A percentile compares a stretch with the other conserved stretches of the same genome.
phyloP scores from a whole-genome alignment of 53 echinoderm and acorn worm genomes.

The Pentamera pediparva region DNA sequence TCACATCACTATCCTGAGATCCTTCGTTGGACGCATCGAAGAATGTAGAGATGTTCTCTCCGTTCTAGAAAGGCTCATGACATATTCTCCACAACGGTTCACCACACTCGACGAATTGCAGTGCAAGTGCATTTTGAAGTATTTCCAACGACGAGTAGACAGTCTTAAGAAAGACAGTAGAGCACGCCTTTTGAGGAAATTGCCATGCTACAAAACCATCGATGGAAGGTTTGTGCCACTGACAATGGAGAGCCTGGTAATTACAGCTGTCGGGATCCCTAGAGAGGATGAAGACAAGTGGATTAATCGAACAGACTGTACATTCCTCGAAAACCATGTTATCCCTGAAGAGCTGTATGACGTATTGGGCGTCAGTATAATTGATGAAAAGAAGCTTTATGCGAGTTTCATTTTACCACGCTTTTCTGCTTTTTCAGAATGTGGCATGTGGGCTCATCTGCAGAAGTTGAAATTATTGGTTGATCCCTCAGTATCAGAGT shows the following conservation, averaged over 20 bases:
- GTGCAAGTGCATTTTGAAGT: not conserved
- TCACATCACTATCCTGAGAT: too few relatives aligned
- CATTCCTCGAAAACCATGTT: not conserved
- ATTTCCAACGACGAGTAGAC: not conserved
- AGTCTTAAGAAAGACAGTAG: not conserved
- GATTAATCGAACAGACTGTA: not conserved
- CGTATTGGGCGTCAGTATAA: not conserved
- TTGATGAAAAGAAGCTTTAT: not conserved
- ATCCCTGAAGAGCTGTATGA: not conserved
- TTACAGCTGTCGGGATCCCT: not conserved
- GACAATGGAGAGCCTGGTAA: not conserved
- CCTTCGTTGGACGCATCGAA: too few relatives aligned
- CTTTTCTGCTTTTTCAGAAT: not conserved
- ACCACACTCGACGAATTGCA: not conserved
- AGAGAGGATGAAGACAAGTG: not conserved
- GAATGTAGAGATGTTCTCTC: not conserved
- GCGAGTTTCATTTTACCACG: not conserved
- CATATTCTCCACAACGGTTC: not conserved
- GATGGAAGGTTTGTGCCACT: not conserved
- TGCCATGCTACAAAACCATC: constrained; percentile 16
- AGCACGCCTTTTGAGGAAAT: not conserved
- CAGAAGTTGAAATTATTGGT: not conserved
- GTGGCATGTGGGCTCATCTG: not conserved
- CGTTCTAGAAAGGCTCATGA: not conserved
- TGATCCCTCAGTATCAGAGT: not conserved